Base-by-base conservation (phyloP, 2,797 vertebrate species). In the Sebastes itinus region DNA sequence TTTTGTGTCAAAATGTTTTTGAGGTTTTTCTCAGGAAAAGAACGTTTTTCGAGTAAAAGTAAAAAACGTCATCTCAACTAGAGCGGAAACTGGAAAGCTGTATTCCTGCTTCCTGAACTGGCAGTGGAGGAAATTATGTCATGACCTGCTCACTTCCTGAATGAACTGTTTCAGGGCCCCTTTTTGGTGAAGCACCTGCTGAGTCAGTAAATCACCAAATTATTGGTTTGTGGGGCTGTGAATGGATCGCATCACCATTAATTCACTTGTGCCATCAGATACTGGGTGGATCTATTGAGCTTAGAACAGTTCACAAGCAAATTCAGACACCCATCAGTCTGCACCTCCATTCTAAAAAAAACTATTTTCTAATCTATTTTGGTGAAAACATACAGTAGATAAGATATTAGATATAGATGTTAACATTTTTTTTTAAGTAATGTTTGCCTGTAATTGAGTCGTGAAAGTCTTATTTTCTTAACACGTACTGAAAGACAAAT, bases 91-190 rank as follows among this genome's bases (percentile, higher is more conserved):
- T 88, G 80, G 72, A 92, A 87, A 90, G 82, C 78, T 75, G 80
- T 83, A 76, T 87, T 92, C 78, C 69, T 82, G 75, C 85, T 94
- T 96, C 94, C 94, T 95, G 92, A 74, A 92, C 90, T 92, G 84
- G 80, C 89, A 83, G 84, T 38, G 84, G 42, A 93, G 96, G 95
- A 96, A 95, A 91, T 95, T 73, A 95, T 95, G 95, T 95, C 95
- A 94, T 88, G 94, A 95, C 95, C 94, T 88, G 83, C 77, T 92
- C 84, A 91, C 93, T 95, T 96, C 96, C 96, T 96, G 94, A 95
- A 95, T 96, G 81, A 94, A 95, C 94, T 95, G 87, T 93, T 93
- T 92, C 52, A 88, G 91, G 87, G 86, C 85, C 82, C 68, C 72
- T 83, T 78, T 82, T 82, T 81, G 86, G 75, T 81, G 56, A 54